Evolutionary conservation across 2,888 invertebrate species (phyloP), one percentile per base, ranked within the genome.

Genomic region (Agrotis clavis): DNA sequence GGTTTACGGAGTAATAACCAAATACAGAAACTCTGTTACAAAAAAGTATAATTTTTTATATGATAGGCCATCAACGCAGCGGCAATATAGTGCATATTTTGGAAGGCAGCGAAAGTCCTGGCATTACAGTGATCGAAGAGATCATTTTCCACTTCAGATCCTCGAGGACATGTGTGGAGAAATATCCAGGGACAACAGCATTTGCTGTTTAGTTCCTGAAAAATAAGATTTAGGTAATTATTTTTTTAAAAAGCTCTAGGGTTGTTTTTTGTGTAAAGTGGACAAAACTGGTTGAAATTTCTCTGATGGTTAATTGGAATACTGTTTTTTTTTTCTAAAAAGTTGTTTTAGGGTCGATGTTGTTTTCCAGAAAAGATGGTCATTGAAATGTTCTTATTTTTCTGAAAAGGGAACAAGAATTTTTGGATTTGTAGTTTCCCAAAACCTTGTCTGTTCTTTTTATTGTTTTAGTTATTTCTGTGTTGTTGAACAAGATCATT

Each of bases 161-260:
- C 96, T 48, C 93, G 79, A 0, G 95, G 95, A 57, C 92, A 92
- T 0, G 93, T 94, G 88, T 96, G 96, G 75, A 94, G 92, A 84
- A 92, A 96, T 7, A 93, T 90, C 95, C 95, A 95, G 0, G 82
- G 73, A 13, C 69, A 70, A 4, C 68, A 63, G 0, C 90, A 86
- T 4, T 72, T 57, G 5, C 70, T 80, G n/a, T 74, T 50, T 59
- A 95, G 91, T 0, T 91, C 92, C 95, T 95, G 88, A 19, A 89
- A 88, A 53, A 18, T 16, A 25, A 54, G 18, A 48, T 2, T 48
- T 21, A 7, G 6, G 19, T 19, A 13, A 30, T 47, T 59, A 2
- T 6, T 30, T 11, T 30, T 19, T 60, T 3, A 19, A 9, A 16
- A 13, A 7, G 1, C 6, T 6, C 14, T 6, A 61, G 5, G 21